A percentile compares a stretch with the other conserved stretches of the same genome.
phyloP scores from a whole-genome alignment of 37 sponge, comb jelly and placozoan species.

The Tethya wilhelma region DNA sequence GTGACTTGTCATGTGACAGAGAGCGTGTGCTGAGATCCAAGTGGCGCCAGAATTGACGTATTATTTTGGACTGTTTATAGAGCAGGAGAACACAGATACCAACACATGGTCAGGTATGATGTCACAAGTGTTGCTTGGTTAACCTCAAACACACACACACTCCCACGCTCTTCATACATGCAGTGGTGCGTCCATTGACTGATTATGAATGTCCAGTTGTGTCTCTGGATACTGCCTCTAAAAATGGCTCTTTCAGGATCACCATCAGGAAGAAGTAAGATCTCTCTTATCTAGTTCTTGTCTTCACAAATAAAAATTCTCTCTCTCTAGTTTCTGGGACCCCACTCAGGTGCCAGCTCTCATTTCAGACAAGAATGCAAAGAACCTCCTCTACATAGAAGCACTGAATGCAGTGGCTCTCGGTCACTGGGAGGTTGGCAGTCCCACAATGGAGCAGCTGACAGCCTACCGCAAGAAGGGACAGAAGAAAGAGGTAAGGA shows the following conservation, averaged over 20 bases:
- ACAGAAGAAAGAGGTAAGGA: conserved; percentile 67
- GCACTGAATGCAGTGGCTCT: background rate
- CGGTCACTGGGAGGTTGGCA: conserved; percentile 6
- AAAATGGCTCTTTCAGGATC: conserved; percentile 4
- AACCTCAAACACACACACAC: background rate
- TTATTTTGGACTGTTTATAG: conserved; percentile 60
- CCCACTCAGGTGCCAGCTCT: conserved; percentile 11
- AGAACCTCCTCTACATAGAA: conserved; percentile 63
- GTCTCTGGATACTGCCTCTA: conserved; percentile 25
- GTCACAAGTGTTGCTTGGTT: background rate
- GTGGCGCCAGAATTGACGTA: conserved; percentile 21
- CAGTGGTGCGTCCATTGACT: conserved; percentile 41
- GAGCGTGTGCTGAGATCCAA: conserved; percentile 14
- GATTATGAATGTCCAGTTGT: conserved; percentile 44
- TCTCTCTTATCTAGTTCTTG: too few relatives aligned
- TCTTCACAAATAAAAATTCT: too few relatives aligned
- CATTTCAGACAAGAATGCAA: conserved; percentile 20
- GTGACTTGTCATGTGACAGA: too few relatives aligned
- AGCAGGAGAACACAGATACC: conserved; percentile 4
- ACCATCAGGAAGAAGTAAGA: conserved; percentile 51
- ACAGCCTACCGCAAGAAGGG: conserved; percentile 23
- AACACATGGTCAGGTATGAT: conserved; percentile 43
- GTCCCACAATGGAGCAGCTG: background rate
- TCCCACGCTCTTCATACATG: background rate
- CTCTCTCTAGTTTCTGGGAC: conserved; percentile 46